Base-by-base conservation (phyloP, 1,140 invertebrate species). In the Teleopsis dalmanni region DNA sequence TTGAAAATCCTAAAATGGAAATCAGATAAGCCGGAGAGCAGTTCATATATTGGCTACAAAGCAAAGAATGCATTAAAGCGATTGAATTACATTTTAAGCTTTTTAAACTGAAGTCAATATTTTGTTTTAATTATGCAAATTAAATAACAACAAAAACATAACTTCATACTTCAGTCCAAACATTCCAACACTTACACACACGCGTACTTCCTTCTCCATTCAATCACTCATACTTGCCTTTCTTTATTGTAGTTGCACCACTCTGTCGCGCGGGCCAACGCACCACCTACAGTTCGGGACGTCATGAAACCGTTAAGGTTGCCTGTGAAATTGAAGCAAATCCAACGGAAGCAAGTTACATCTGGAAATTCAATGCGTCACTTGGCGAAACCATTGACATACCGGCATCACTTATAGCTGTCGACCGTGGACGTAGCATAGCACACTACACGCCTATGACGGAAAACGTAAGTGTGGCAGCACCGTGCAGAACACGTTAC, bases 291-390 rank as follows among this genome's bases (percentile, higher is more conserved):
- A 84, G 87, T 13, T 84, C 88, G 2, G 88, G 85, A 0, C 76
- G 85, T 36, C 83, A 86, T 35, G 89, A 92, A 66, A 77, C 78
- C 5, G 79, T 83, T 10, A 79, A 78, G 53, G 85, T 92, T 45
- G 75, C 80, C 3, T 93, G 88, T 69, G 85, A 91, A 60, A 73
- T 93, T 33, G 85, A 89, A 52, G 85, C 87, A n/a, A 91, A 90
- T 72, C 88, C 89, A 51, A 71, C 79, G 53, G 80, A 82, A 49
- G 73, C 86, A 8, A 75, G 71, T 49, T 87, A 85, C 64, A 76
- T 75, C 33, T 88, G 85, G 85, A 84, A 82, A 69, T 87, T 88
- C 71, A 87, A 87, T 72, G 85, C 84, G 60, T 81, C 79, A 14
- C 78, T 78, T 50, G 75, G 76, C 54, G 81, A 84, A 48, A 77